These are phyloP conservation scores for Melanotaenia trifasciata DNA, from an alignment of 2,797 vertebrate genomes.

Conservation along the genomic window DNA sequence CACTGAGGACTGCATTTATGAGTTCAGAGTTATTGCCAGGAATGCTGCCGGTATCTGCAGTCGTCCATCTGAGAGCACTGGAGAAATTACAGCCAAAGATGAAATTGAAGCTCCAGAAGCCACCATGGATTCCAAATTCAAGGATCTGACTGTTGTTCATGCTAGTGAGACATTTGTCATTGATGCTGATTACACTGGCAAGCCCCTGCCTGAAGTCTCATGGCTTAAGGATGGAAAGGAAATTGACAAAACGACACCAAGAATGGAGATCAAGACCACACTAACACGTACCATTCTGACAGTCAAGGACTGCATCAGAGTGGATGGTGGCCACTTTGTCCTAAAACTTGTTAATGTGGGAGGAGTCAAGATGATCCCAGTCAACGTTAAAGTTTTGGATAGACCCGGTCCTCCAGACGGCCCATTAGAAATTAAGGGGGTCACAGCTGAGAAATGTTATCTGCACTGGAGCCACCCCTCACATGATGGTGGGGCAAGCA, in stretches of 20 bases:
- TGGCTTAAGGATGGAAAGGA: constrained; percentile 93
- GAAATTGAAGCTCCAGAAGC: constrained; percentile 92
- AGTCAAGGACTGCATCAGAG: constrained; percentile 87
- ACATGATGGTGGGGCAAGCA: constrained; percentile 95
- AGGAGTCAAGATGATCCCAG: constrained; percentile 92
- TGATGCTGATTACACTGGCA: constrained; percentile 95
- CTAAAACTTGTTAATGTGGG: constrained; percentile 92
- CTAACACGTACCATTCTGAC: constrained; percentile 90
- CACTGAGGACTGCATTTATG: constrained; percentile 92
- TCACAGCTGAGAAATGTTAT: constrained; percentile 93
- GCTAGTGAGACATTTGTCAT: constrained; percentile 93
- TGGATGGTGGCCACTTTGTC: constrained; percentile 93
- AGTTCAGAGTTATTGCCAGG: constrained; percentile 96
- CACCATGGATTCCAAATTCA: constrained; percentile 92
- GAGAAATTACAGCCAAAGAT: constrained; percentile 95
- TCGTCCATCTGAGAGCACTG: constrained; percentile 92
- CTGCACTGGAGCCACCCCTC: constrained; percentile 95
- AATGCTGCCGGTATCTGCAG: constrained; percentile 93
- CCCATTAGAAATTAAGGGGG: constrained; percentile 90
- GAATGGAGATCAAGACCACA: constrained; percentile 90
- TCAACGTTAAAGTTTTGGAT: constrained; percentile 94
- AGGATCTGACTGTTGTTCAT: constrained; percentile 85
- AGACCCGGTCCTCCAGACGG: constrained; percentile 95
- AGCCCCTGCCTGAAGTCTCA: constrained; percentile 92
- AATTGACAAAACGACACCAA: constrained; percentile 87